Evolutionary conservation across 2,113 vertebrate species (phyloP).

Genomic region (Esox niger): DNA sequence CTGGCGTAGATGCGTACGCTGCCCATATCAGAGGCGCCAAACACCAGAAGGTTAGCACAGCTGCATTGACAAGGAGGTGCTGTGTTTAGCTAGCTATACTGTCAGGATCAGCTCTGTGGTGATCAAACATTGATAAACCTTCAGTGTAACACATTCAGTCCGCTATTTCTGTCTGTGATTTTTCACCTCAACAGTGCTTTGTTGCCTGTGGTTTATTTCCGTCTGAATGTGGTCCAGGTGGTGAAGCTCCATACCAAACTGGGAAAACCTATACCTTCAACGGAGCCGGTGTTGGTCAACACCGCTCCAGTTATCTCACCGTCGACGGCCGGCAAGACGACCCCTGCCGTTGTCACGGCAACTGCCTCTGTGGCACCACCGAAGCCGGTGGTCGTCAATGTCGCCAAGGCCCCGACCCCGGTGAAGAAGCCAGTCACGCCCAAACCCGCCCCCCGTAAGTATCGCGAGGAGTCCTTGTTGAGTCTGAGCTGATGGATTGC

Average conservation of each 20-base stretch:
- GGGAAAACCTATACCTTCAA: slow-evolving; percentile 81
- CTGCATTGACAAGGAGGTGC: not conserved
- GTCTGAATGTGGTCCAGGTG: slow-evolving; percentile 69
- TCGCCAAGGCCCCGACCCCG: slow-evolving; percentile 23
- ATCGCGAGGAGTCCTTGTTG: not conserved
- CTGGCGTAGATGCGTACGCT: slow-evolving; percentile 70
- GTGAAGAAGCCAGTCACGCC: slow-evolving; percentile 53
- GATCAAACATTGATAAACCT: not conserved
- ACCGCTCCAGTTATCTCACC: slow-evolving; percentile 60
- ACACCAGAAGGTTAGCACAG: slow-evolving; percentile 74
- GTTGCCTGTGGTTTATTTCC: not conserved
- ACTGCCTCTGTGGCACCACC: slow-evolving; percentile 13
- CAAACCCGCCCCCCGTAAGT: slow-evolving; percentile 68
- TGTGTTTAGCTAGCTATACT: not conserved
- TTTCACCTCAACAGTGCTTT: not conserved
- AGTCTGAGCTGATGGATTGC: not conserved
- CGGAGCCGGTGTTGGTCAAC: slow-evolving; percentile 72
- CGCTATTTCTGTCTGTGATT: not conserved
- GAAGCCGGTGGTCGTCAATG: slow-evolving; percentile 33
- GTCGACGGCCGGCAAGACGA: slow-evolving; percentile 52
- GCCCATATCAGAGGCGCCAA: slow-evolving; percentile 75
- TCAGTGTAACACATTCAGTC: not conserved
- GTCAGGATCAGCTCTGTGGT: not conserved
- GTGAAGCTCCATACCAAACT: slow-evolving; percentile 82
- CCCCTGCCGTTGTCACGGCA: slow-evolving; percentile 30